Evolutionary conservation across 2,113 vertebrate species (phyloP), one percentile per base, ranked within the genome.

Genomic region (Phrynosoma blainvillii): DNA sequence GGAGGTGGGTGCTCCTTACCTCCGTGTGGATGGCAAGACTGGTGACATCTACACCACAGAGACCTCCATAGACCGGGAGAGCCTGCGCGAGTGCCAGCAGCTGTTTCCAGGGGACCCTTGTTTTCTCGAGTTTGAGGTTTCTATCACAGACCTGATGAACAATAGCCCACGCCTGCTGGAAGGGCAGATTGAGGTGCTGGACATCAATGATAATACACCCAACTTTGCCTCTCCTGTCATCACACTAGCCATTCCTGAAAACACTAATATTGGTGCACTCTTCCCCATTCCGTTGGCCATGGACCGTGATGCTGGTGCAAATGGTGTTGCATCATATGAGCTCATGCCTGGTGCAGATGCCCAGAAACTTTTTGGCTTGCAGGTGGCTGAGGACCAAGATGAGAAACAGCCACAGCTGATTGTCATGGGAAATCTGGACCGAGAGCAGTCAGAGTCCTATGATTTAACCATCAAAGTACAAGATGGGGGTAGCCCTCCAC

Each of bases 1-100:
- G 80, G 99, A 99, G 92, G 97, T 99, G 86, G 99, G 98, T 36
- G 91, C 97, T 23, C 98, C 98, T 0, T 98, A 98, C 94, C 96
- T 99, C 42, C 97, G 99, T 2, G 99, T 99, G 90, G 98, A 99
- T 0, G 98, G 98, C 90, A 99, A 98, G 91, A 99, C 98, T 0
- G 99, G 99, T 0, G 98, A 99, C 94, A 99, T 99, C 94, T 99
- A 98, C 95, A 99, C 99, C 92, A 99, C 99, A 0, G 99, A 99
- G 93, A 96, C 97, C 85, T 97, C 98, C 88, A 98, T 99, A 0
- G 98, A 99, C 96, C 97, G 99, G 0, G 99, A 99, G 97, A 97
- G 82, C 42, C 96, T 99, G 88, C 96, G 95, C 1, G 98, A 99
- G 89, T 99, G 98, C 92, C 98, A 98, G 88, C 97, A 98, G 94